A percentile compares a stretch with the other conserved stretches of the same genome.
Conservation (phyloP, 2,113 vertebrate genomes). For the Salvelinus namaycush region DNA sequence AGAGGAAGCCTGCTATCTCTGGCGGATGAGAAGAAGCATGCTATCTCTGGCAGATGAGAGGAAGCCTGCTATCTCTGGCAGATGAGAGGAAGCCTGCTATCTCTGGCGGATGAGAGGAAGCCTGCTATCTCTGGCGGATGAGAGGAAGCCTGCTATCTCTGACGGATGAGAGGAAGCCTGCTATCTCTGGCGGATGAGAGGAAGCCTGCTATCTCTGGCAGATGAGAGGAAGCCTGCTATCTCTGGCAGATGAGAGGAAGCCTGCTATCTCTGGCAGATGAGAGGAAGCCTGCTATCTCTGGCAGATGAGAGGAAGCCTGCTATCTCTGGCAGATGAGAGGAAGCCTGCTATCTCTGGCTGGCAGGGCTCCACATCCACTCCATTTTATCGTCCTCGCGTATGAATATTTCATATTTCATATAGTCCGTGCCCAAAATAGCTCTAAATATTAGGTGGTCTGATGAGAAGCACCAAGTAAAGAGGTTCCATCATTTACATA, state of each 20-base stretch:
- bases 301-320: slow-evolving; percentile 18
- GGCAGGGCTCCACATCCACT: slow-evolving; percentile 48
- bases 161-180: slow-evolving; percentile 16
- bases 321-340: slow-evolving; percentile 56
- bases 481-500: neutral
- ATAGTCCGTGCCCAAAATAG: slow-evolving; percentile 45
- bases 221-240: too few relatives aligned
- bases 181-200: slow-evolving; percentile 56
- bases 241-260: neutral
- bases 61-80: slow-evolving; percentile 57
- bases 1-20: slow-evolving; percentile 51
- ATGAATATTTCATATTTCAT: slow-evolving; percentile 66
- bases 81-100: slow-evolving; percentile 37
- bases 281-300: slow-evolving; percentile 52
- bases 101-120: slow-evolving; percentile 40
- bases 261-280: slow-evolving; percentile 58
- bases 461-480: slow-evolving; percentile 32
- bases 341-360: slow-evolving; percentile 61
- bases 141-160: slow-evolving; percentile 52
- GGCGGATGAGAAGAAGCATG: slow-evolving; percentile 19
- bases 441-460: slow-evolving; percentile 38
- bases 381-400: slow-evolving; percentile 48
- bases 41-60: slow-evolving; percentile 56
- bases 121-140: slow-evolving; percentile 58
- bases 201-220: slow-evolving; percentile 51